Evolutionary conservation across 2,888 invertebrate genomes (phyloP).

Genomic region (Melolontha melolontha): DNA sequence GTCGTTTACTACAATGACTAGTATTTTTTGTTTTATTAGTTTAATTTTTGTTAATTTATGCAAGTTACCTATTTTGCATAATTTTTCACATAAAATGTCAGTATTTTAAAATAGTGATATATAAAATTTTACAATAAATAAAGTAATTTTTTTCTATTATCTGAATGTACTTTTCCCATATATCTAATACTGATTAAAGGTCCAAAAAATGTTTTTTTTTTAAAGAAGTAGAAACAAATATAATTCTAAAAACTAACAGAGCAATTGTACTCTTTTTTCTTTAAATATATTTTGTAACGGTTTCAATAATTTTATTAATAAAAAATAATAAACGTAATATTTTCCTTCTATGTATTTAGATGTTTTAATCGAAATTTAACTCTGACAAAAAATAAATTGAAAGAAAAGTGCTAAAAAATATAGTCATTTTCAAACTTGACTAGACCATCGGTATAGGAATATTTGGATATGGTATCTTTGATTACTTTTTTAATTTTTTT

Average conservation of each 20-base stretch:
- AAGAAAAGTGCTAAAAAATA: constrained; percentile 29
- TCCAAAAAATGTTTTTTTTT: constrained; percentile 55
- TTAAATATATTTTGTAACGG: constrained; percentile 37
- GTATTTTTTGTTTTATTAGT: constrained; percentile 13
- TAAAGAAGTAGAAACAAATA: constrained; percentile 52
- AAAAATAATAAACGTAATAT: constrained; percentile 29
- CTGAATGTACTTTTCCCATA: constrained; percentile 49
- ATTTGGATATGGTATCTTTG: constrained; percentile 42
- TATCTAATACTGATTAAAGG: constrained; percentile 63
- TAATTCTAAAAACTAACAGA: constrained; percentile 61
- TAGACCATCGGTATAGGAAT: constrained; percentile 43
- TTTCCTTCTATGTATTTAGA: constrained; percentile 12
- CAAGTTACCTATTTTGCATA: constrained; percentile 38
- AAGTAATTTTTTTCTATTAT: constrained; percentile 62
- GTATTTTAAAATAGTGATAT: constrained; percentile 42
- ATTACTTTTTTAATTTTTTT: constrained; percentile 29
- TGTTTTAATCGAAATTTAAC: constrained; percentile 11
- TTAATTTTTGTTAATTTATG: constrained; percentile 13
- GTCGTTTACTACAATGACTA: constrained; percentile 34
- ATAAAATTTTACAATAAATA: constrained; percentile 46
- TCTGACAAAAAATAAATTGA: constrained; percentile 2
- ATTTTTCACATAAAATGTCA: constrained; percentile 38
- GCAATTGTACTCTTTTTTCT: constrained; percentile 49
- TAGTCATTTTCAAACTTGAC: constrained; percentile 33
- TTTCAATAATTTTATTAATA: constrained; percentile 25